phyloP scores from a whole-genome alignment of 2,113 vertebrate genomes.

The Tachysurus fulvidraco region DNA sequence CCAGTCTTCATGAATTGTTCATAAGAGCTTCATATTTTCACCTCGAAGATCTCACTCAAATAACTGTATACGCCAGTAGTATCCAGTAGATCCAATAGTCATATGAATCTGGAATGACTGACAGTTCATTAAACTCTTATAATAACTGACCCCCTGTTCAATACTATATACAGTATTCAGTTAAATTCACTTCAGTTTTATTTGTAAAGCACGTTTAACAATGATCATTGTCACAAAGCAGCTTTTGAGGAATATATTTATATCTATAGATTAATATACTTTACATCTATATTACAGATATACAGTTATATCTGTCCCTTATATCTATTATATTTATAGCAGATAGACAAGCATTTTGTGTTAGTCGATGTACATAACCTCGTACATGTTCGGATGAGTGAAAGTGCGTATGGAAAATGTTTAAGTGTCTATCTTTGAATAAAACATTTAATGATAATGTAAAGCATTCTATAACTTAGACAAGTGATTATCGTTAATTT shows the following conservation, averaged over 20 bases:
- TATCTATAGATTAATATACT: too few relatives aligned
- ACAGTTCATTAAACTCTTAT: background rate
- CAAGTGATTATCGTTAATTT: background rate
- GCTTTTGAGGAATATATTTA: too few relatives aligned
- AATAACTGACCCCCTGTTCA: background rate
- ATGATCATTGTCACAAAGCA: too few relatives aligned
- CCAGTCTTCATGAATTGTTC: background rate
- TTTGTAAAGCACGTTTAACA: too few relatives aligned
- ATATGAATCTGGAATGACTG: too few relatives aligned
- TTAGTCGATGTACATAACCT: background rate
- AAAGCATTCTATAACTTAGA: background rate
- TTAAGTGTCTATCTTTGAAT: background rate
- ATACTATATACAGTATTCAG: too few relatives aligned
- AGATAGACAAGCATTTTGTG: background rate
- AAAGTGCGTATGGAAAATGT: background rate
- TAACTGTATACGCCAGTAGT: background rate
- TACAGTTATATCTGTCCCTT: too few relatives aligned
- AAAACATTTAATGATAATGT: background rate
- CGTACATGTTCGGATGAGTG: background rate
- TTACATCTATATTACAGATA: too few relatives aligned
- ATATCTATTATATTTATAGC: background rate
- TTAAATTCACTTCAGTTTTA: too few relatives aligned
- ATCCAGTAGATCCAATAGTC: too few relatives aligned
- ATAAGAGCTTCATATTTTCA: background rate
- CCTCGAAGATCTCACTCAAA: background rate